These are phyloP conservation scores for Seriola aureovittata DNA, from an alignment of 2,113 vertebrate species.

Conservation along the genomic window DNA sequence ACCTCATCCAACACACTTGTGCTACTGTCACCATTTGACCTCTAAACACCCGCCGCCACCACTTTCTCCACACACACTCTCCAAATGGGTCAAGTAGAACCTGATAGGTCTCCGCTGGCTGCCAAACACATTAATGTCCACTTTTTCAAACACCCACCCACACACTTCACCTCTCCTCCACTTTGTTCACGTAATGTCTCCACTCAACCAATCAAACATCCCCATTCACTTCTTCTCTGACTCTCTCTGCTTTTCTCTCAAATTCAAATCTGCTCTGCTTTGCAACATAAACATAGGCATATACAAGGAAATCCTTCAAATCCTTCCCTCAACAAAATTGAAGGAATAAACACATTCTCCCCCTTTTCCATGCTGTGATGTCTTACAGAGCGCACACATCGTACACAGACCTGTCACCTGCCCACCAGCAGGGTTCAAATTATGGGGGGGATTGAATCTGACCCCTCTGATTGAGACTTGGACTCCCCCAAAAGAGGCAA, in stretches of 20 bases:
- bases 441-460: no score
- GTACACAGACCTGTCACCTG: no score
- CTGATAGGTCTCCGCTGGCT: slow-evolving; percentile 46
- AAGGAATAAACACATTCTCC: no score
- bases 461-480: no score
- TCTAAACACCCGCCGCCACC: not conserved
- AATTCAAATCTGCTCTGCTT: not conserved
- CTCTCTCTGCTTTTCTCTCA: not conserved
- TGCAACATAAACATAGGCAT: not conserved
- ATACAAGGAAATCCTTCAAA: no score
- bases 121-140: slow-evolving; percentile 32
- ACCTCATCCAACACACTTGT: slow-evolving; percentile 11
- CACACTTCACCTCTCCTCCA: slow-evolving; percentile 37
- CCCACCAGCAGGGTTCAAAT: no score
- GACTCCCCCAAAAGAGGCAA: no score
- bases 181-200: slow-evolving; percentile 13
- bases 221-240: slow-evolving; percentile 4
- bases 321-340: no score
- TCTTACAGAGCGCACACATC: no score
- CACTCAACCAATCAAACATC: slow-evolving; percentile 27
- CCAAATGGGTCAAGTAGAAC: slow-evolving; percentile 54
- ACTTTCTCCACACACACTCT: slow-evolving; percentile 31
- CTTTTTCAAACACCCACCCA: slow-evolving; percentile 11
- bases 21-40: slow-evolving; percentile 19
- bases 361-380: no score